Base-by-base conservation (phyloP, 2,888 invertebrate genomes). In the Toxonevra muliebris region DNA sequence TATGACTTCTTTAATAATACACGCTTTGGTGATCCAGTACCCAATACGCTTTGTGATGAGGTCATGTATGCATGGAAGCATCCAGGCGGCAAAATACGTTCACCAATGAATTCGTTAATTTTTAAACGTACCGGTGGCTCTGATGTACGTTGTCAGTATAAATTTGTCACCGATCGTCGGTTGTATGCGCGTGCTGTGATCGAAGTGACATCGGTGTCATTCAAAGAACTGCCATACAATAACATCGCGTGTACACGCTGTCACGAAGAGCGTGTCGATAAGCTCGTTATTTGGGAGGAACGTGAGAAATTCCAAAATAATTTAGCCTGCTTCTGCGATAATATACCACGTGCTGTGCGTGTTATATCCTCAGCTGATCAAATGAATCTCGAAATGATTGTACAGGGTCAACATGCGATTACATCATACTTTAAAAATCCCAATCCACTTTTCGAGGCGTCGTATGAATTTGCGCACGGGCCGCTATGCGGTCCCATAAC, bases 1-100 rank as follows among this genome's bases (percentile, higher is more conserved):
- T 96, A 95, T 80, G 95, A 96, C 80, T 96, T 95, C 87, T 96
- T 95, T 86, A 95, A 96, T 84, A 94, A 95, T 78, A 95, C 94
- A 0, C 91, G 92, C 62, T 92, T 93, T 73, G 96, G 96, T 0
- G 93, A 93, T 72, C 91, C 93, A 0, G 92, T 95, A 0, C 89
- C 89, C 0, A 92, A 91, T 19, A 94, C 93, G 0, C 89, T 91
- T 4, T 96, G 96, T 80, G 96, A 96, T 78, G 95, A 96, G 81
- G 90, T 93, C 1, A 94, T 95, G 80, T 91, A 93, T 11, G 93
- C 94, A 0, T 95, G 95, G 94, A 91, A 91, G 76, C 89, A 91
- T 69, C 87, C 91, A 10, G 89, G 90, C 30, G 95, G 95, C 0
- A 88, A 89, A 71, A 87, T 96, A 3, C 87, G 94, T 11, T 95